Evolutionary conservation across 1,140 invertebrate genomes (phyloP), one percentile per base, ranked within the genome.

Genomic region (Saccostrea echinata): DNA sequence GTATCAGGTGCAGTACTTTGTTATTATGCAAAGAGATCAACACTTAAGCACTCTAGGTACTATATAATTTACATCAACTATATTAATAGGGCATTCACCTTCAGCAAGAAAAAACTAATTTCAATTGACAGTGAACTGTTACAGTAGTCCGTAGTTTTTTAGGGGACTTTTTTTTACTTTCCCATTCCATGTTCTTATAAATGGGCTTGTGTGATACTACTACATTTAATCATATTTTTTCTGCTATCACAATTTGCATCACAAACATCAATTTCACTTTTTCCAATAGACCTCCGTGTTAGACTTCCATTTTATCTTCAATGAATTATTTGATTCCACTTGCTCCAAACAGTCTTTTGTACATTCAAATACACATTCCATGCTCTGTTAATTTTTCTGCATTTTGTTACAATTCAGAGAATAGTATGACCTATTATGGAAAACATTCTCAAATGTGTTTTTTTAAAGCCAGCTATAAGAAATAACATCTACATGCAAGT

Each of bases 71-170:
- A 61, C n/a, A 61, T n/a, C n/a, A n/a, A 61, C n/a, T 61, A 21
- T n/a, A 61, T 61, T 21, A 64, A 33, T 16, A 76, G 68, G 68
- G 27, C 68, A 76, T 76, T 76, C 68, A 76, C 68, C 68, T 30
- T 3, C 27, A 2, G 13, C 16, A 30, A 43, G 64, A 24, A 71
- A 16, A 30, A 76, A 3, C 11, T 33, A 0, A 76, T 30, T 76
- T 30, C 24, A 64, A 11, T 64, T 64, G 57, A 64, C 57, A 64
- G n/a, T n/a, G n/a, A n/a, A 64, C 3, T 21, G 4, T 18, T 64
- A 64, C 57, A 21, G 21, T 64, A 8, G 9, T 18, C 21, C 8
- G 18, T 30, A 11, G 33, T 33, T 61, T 61, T 61, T 76, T 13
- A 76, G 12, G 11, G 68, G 27, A 12, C 27, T 76, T 12, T 76